A percentile compares a stretch with the other conserved stretches of the same genome.
phyloP scores from a whole-genome alignment of 2,888 invertebrate species.

The Phragmatobia fuliginosa region DNA sequence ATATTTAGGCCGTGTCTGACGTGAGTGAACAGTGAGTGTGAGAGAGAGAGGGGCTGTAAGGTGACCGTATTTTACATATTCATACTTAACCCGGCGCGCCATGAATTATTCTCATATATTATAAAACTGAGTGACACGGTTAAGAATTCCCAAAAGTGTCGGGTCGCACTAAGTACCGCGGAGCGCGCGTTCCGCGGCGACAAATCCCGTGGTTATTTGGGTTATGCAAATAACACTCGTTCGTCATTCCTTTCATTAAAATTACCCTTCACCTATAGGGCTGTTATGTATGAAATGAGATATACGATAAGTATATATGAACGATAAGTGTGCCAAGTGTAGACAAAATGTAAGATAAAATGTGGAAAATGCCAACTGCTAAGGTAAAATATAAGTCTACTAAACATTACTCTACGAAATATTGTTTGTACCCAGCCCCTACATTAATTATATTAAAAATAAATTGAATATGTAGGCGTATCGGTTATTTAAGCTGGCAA shows the following conservation, averaged over 20 bases:
- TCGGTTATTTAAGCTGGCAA: too few relatives aligned
- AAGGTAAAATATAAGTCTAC: too few relatives aligned
- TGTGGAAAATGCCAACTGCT: too few relatives aligned
- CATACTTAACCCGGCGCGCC: slow-evolving; percentile 50
- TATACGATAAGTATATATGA: background rate
- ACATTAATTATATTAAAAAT: too few relatives aligned
- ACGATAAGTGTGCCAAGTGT: background rate
- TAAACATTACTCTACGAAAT: too few relatives aligned
- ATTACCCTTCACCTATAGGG: background rate
- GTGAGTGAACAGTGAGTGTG: background rate
- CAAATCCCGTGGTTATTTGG: slow-evolving; percentile 2
- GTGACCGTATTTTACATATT: slow-evolving; percentile 54
- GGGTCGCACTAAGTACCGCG: background rate
- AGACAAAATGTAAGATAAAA: background rate
- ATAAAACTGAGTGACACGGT: slow-evolving; percentile 52
- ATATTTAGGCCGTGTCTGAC: background rate
- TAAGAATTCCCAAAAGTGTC: slow-evolving; percentile 43
- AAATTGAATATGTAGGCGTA: too few relatives aligned
- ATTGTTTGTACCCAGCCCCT: too few relatives aligned
- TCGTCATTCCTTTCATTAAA: background rate
- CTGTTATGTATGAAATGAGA: background rate
- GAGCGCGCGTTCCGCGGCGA: background rate
- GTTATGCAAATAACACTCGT: slow-evolving; percentile 1
- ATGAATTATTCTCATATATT: slow-evolving; percentile 66
- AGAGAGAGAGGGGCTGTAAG: slow-evolving; percentile 13